Evolutionary conservation across 2,113 vertebrate species (phyloP), one percentile per base, ranked within the genome.

Genomic region (Caretta caretta): DNA sequence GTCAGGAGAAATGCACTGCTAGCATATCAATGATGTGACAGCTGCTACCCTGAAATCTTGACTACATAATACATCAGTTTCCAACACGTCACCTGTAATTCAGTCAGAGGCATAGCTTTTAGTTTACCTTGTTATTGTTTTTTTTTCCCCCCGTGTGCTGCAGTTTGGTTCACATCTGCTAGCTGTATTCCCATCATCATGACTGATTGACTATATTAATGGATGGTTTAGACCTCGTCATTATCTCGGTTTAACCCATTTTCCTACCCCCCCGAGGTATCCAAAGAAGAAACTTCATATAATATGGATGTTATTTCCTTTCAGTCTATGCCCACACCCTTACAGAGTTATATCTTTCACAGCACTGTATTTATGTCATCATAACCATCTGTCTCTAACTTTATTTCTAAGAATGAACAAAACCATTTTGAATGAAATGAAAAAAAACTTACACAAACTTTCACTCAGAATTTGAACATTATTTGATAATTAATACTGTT

Each of bases 161-260:
- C 1, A 75, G 25, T 84, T 85, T 72, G 94, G 62, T 95, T 96
- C 95, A 59, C 65, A 95, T 92, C 38, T 94, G 59, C 89, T 88
- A 91, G 49, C 59, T 94, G 10, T 10, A 35, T 91, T 94, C 96
- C 97, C 48, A 17, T 95, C 76, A 88, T 92, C 59, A 9, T 27
- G 81, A 96, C 91, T 87, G 79, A 78, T 54, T 69, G 50, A 81
- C 2, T 81, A 90, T 94, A 51, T 78, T 88, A 84, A 59, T 20
- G 14, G 91, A 90, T 24, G 46, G 89, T 86, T 94, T 76, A 86
- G 93, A 83, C 29, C 50, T 65, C 7, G 0, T 27, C 88, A 46
- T 93, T 96, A 79, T 91, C 96, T 94, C n/a, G 10, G 50, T 80
- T 53, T 94, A 62, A 3, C 12, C 29, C 88, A 22, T 90, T 75